These are phyloP conservation scores for Chelonus insularis DNA, from an alignment of 1,140 invertebrate species.

Conservation along the genomic window DNA sequence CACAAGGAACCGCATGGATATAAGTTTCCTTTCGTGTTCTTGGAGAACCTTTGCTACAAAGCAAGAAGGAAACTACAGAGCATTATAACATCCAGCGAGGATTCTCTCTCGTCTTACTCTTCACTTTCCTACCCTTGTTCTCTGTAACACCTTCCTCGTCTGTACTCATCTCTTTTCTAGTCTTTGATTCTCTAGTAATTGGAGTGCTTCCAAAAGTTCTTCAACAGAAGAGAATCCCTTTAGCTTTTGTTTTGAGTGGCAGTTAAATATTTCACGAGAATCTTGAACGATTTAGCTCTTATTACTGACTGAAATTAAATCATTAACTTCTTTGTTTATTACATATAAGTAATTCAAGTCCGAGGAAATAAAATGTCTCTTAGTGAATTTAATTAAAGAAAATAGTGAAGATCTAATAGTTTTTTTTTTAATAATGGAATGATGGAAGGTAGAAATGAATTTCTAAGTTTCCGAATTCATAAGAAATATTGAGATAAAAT, in stretches of 20 bases:
- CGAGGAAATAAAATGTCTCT: too few relatives aligned
- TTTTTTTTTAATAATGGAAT: too few relatives aligned
- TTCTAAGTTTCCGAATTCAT: too few relatives aligned
- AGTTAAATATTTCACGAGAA: constrained; percentile 23
- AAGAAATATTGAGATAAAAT: too few relatives aligned
- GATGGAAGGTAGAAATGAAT: too few relatives aligned
- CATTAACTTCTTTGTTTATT: background rate
- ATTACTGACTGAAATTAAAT: constrained; percentile 8
- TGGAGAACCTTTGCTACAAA: background rate
- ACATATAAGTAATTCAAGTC: background rate
- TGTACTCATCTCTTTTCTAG: background rate
- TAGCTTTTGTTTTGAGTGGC: constrained; percentile 11
- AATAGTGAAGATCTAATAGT: too few relatives aligned
- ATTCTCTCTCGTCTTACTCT: background rate
- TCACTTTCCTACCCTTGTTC: background rate
- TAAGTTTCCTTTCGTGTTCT: background rate
- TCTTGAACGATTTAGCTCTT: constrained; percentile 8
- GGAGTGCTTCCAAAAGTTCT: constrained; percentile 22
- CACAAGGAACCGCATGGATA: constrained; percentile 12
- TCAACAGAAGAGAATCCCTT: constrained; percentile 19
- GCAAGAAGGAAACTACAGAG: background rate
- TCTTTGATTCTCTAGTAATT: constrained; percentile 17
- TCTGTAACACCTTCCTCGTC: background rate
- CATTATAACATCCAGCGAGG: constrained; percentile 5
- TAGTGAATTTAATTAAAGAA: too few relatives aligned